Conservation (phyloP, 2,888 invertebrate genomes). For the Furcula furcula region DNA sequence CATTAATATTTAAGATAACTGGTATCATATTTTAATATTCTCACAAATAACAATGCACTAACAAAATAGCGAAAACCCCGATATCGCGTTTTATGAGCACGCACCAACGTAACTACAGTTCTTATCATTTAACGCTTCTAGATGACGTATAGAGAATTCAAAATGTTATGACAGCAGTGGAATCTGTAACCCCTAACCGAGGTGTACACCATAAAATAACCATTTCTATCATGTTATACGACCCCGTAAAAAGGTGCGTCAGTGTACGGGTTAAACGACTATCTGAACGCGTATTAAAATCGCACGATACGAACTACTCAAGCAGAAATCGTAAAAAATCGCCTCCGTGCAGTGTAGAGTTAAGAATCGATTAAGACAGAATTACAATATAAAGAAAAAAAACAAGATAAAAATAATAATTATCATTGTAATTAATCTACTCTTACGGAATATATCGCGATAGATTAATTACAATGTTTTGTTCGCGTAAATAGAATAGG, state of each 20-base stretch:
- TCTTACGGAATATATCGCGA: no score
- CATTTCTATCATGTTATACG: constrained; percentile 76
- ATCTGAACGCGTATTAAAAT: constrained; percentile 75
- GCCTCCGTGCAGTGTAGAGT: constrained; percentile 35
- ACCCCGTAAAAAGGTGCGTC: constrained; percentile 70
- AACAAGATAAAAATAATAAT: no score
- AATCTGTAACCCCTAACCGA: constrained; percentile 59
- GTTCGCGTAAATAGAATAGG: no score
- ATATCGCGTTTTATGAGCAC: constrained; percentile 1
- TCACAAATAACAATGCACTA: background rate
- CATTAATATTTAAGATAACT: no score
- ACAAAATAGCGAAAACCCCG: constrained; percentile 11
- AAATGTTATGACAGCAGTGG: constrained; percentile 77
- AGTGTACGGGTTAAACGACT: constrained; percentile 72
- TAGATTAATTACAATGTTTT: no score
- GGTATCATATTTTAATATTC: background rate
- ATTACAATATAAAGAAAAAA: no score
- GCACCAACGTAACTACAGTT: constrained; percentile 45
- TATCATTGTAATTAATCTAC: no score
- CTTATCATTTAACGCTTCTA: constrained; percentile 57
- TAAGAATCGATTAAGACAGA: constrained; percentile 7
- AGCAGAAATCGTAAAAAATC: constrained; percentile 75
- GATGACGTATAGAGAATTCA: constrained; percentile 66
- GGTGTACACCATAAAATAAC: constrained; percentile 67
- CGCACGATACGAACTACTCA: constrained; percentile 74